These are phyloP conservation scores for Ormyrus pomaceus DNA, from an alignment of 2,888 invertebrate genomes.

Conservation along the genomic window DNA sequence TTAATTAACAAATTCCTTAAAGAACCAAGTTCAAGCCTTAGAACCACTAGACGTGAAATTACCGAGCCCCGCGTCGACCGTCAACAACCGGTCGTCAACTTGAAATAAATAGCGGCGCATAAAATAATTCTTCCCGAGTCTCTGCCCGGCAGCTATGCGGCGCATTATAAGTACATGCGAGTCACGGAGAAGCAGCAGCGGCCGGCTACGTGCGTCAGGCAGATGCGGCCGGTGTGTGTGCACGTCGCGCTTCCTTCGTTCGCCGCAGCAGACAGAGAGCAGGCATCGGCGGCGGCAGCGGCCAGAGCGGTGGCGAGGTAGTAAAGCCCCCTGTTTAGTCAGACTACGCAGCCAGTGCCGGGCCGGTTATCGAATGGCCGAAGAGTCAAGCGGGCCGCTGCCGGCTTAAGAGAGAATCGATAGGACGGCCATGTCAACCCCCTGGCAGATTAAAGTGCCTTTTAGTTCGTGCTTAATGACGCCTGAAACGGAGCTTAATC, in stretches of 20 bases:
- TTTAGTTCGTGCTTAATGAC: conserved; percentile 72
- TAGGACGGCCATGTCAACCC: conserved; percentile 66
- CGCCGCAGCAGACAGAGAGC: too few relatives aligned
- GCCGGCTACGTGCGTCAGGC: conserved; percentile 41
- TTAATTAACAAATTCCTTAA: too few relatives aligned
- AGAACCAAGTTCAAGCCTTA: too few relatives aligned
- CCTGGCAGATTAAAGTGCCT: conserved; percentile 69
- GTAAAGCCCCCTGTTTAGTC: conserved; percentile 64
- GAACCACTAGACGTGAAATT: too few relatives aligned
- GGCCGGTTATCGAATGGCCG: conserved; percentile 63
- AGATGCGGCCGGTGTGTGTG: not conserved
- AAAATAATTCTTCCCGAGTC: too few relatives aligned
- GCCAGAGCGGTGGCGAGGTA: conserved; percentile 57
- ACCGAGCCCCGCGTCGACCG: too few relatives aligned
- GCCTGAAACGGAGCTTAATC: conserved; percentile 71
- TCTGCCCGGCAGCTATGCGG: not conserved
- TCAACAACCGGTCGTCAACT: too few relatives aligned
- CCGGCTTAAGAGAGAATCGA: conserved; percentile 70
- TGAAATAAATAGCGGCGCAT: too few relatives aligned
- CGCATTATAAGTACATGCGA: conserved; percentile 32
- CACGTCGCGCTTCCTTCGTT: too few relatives aligned
- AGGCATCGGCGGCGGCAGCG: too few relatives aligned
- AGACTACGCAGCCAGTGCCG: conserved; percentile 46
- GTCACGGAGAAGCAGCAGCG: conserved; percentile 33
- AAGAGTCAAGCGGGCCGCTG: conserved; percentile 63